Evolutionary conservation across 2,113 vertebrate species (phyloP).

Genomic region (Anseranas semipalmata): DNA sequence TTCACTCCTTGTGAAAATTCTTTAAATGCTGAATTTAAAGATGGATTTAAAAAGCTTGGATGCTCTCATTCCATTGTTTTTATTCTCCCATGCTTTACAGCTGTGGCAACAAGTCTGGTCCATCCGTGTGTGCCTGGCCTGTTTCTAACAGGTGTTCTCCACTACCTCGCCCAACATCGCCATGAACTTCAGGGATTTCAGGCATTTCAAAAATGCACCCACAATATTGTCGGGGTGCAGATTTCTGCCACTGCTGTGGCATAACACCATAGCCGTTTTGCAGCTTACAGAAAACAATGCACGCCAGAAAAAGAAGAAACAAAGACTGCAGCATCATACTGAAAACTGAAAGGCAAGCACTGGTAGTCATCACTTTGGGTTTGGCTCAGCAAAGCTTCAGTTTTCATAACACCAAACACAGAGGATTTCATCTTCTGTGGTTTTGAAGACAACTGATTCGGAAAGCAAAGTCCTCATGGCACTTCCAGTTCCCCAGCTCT

Average conservation of each 20-base stretch:
- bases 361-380: neutral
- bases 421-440: neutral
- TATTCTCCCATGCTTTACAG: neutral
- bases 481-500: neutral
- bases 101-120: neutral
- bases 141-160: neutral
- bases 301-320: neutral
- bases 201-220: neutral
- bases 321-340: neutral
- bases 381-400: neutral
- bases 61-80: neutral
- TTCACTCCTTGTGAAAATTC: neutral
- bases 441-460: neutral
- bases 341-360: neutral
- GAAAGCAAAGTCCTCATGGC: neutral
- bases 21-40: neutral
- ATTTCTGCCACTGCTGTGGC: neutral
- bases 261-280: neutral
- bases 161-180: neutral
- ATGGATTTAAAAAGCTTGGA: neutral
- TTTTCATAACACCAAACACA: neutral
- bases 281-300: neutral
- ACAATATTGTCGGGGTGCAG: accelerated
- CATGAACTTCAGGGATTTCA: neutral
- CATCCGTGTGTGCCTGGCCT: neutral